Evolutionary conservation across 2,888 invertebrate species (phyloP), one percentile per base, ranked within the genome.

Genomic region (Heliconius erato): DNA sequence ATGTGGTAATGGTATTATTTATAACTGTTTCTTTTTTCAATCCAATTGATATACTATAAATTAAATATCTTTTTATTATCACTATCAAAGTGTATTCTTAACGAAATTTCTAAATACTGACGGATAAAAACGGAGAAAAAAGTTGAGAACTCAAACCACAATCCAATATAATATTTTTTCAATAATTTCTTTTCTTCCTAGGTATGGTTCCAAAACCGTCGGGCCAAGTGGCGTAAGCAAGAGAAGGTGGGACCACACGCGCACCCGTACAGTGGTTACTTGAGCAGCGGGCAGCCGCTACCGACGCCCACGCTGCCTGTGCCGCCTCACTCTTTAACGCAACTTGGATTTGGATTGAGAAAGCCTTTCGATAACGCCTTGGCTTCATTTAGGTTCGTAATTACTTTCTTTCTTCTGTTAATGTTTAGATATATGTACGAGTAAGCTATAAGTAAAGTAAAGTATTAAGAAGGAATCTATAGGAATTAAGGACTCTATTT

Each of bases 131-230:
- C 54, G 3, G 54, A 54, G 2, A 54, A 54, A 54, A 54, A 54
- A 54, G 2, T 23, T 7, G 54, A 54, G 7, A 23, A 7, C 2
- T 54, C 0, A 54, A 54, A 54, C 54, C 9, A 26, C 12, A 65
- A n/a, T n/a, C n/a, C n/a, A n/a, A 26, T 3, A 65, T 67, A 26
- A 67, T 28, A 7, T 7, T 6, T 28, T 28, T 67, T 28, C 26
- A 67, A 28, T 32, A 0, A 19, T 32, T 28, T 16, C 26, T 65
- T 19, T 59, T 9, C 32, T 14, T 9, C 79, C 14, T 69, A 98
- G 98, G 98, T 99, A 28, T 99, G 98, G 98, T 99, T 98, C 94
- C 98, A 99, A 97, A 99, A 99, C 93, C 97, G 98, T 49, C 97
- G 98, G 26, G 98, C 99, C 79, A 99, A 99, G 94, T 99, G 98